phyloP scores from a whole-genome alignment of 2,797 vertebrate genomes.

The Cynodonichthys magdalenae region DNA sequence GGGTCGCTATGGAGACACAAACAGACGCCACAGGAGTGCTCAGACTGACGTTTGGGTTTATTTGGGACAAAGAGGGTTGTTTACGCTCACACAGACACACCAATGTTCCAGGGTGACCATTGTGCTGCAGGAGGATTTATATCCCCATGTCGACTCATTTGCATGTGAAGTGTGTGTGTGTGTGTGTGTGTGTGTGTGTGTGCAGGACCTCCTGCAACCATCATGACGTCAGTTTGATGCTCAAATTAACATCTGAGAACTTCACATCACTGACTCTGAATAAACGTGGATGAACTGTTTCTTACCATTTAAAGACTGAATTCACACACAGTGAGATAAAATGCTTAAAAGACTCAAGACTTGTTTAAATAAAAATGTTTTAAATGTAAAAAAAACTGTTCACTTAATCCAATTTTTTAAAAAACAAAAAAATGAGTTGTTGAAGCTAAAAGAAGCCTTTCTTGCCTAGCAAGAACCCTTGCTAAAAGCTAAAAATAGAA shows the following conservation, averaged over 20 bases:
- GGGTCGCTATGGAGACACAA: constrained; percentile 67
- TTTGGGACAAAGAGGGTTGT: constrained; percentile 37
- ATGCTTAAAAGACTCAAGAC: too few relatives aligned
- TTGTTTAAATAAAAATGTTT: too few relatives aligned
- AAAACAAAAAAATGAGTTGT: too few relatives aligned
- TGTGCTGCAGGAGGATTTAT: constrained; percentile 44
- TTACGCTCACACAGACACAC: constrained; percentile 11
- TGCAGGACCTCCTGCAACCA: constrained; percentile 19
- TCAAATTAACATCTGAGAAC: neutral
- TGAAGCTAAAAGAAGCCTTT: too few relatives aligned
- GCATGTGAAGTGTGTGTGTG: constrained; percentile 45
- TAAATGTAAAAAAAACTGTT: too few relatives aligned
- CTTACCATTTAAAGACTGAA: too few relatives aligned
- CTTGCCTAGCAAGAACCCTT: too few relatives aligned
- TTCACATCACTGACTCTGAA: too few relatives aligned
- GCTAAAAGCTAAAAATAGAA: too few relatives aligned
- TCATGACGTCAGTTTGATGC: constrained; percentile 16
- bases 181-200: neutral
- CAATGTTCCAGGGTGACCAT: constrained; percentile 28
- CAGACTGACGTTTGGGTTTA: constrained; percentile 19
- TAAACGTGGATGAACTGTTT: too few relatives aligned
- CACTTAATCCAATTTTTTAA: too few relatives aligned
- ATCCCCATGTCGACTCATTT: constrained; percentile 41
- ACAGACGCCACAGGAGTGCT: constrained; percentile 27
- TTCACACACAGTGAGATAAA: too few relatives aligned